A percentile compares a stretch with the other conserved stretches of the same genome.
These are phyloP conservation scores for Pipistrellus kuhlii DNA, from an alignment of 2,797 vertebrate genomes.

Conservation along the genomic window DNA sequence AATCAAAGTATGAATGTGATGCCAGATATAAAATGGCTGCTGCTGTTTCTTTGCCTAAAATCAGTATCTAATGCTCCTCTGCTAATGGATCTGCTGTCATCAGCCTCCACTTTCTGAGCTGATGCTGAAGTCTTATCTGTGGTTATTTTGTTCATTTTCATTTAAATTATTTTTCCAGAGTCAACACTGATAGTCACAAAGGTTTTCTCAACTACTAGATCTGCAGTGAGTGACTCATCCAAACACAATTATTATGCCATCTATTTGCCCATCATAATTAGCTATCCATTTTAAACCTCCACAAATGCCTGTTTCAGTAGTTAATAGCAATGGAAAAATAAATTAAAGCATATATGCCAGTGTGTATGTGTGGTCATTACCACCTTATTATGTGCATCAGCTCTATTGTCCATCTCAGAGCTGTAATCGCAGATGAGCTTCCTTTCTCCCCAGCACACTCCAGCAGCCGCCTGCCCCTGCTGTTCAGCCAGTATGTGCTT, in stretches of 20 bases:
- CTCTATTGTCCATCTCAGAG: slow-evolving; percentile 77
- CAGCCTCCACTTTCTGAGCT: slow-evolving; percentile 34
- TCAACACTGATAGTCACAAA: slow-evolving; percentile 72
- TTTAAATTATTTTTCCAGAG: slow-evolving; percentile 59
- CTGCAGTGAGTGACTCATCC: slow-evolving; percentile 63
- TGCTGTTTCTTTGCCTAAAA: slow-evolving; percentile 19
- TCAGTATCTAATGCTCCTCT: neutral
- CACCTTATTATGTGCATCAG: slow-evolving; percentile 72
- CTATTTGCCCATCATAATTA: slow-evolving; percentile 81
- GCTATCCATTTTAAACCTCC: slow-evolving; percentile 72
- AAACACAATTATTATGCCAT: slow-evolving; percentile 77
- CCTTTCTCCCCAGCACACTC: slow-evolving; percentile 61
- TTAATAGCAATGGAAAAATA: slow-evolving; percentile 77
- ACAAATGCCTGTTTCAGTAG: slow-evolving; percentile 70
- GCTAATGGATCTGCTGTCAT: slow-evolving; percentile 36
- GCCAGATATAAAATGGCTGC: slow-evolving; percentile 15
- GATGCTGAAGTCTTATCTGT: slow-evolving; percentile 55
- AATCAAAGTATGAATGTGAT: neutral
- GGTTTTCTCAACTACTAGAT: slow-evolving; percentile 64
- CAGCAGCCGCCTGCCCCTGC: slow-evolving; percentile 73
- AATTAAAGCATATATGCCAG: slow-evolving; percentile 73
- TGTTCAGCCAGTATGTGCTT: slow-evolving; percentile 79
- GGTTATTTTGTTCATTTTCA: slow-evolving; percentile 71
- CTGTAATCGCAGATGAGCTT: slow-evolving; percentile 69
- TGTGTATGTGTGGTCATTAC: slow-evolving; percentile 78